Evolutionary conservation across 2,888 invertebrate genomes (phyloP), one percentile per base, ranked within the genome.

Genomic region (Caenorhabditis zanzibari): DNA sequence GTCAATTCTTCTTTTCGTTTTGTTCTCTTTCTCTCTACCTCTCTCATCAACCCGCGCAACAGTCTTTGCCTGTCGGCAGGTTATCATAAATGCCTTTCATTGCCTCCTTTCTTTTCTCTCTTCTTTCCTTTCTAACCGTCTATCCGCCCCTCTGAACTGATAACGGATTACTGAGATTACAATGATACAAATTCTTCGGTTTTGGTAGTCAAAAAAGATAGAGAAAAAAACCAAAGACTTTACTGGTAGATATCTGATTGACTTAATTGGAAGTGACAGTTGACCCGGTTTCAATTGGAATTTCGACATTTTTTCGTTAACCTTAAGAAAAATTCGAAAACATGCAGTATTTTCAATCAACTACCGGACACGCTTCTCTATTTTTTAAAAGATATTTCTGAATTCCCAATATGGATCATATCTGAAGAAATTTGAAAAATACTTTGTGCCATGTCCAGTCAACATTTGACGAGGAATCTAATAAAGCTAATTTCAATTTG

Each of bases 31-130:
- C 58, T 69, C 69, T n/a, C 28, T 52, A 28, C 63, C 35, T 76
- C 58, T 69, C 69, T 61, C 69, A 41, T 68, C 61, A 77, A 61
- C 49, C 59, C 64, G 75, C 64, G 75, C 75, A 41, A 71, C 61
- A 59, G 69, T 68, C 47, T n/a, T 47, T 54, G 76, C 59, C 76
- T 77, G 76, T 77, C 76, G 76, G 76, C 76, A 69, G 64, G 79
- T 79, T 79, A 79, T 64, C 64, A 71, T 69, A 69, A 77, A 77
- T 75, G 72, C 61, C 72, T 72, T 59, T 49, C 28, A 28, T 41
- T 38, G 38, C 56, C 44, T 32, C 56, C 32, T 52, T 38, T 56
- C 26, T 69, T 41, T 41, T 54, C 58, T 44, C 44, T 26, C 28
- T n/a, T 38, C 58, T 35, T 58, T 47, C 26, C 28, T 59, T 32